Percentiles rank a stretch among this genome's conserved stretches.
phyloP scores from a whole-genome alignment of 2,888 invertebrate species.

The Mantis religiosa region DNA sequence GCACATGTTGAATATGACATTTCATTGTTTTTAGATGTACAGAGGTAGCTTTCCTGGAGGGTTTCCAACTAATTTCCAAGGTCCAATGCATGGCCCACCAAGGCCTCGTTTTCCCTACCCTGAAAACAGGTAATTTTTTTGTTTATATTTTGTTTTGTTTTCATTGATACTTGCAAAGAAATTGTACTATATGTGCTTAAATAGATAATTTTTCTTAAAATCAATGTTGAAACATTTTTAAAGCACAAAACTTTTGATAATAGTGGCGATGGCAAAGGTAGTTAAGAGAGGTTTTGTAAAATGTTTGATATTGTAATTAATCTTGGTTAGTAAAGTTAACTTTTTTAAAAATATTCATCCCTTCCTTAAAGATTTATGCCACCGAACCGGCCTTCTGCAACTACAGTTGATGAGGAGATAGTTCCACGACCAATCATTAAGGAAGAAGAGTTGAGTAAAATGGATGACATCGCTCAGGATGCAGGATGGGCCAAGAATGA shows the following conservation, averaged over 20 bases:
- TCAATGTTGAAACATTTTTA: too few relatives aligned
- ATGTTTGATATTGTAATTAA: too few relatives aligned
- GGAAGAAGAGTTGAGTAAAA: slow-evolving; percentile 86
- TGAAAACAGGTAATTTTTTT: slow-evolving; percentile 32
- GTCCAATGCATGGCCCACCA: slow-evolving; percentile 40
- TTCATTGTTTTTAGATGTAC: slow-evolving; percentile 41
- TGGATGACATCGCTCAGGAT: slow-evolving; percentile 85
- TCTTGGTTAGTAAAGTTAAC: too few relatives aligned
- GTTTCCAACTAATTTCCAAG: slow-evolving; percentile 42
- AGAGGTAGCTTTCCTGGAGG: slow-evolving; percentile 45
- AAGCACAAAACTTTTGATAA: too few relatives aligned
- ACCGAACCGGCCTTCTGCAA: slow-evolving; percentile 13
- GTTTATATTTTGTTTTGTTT: too few relatives aligned
- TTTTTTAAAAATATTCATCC: not conserved
- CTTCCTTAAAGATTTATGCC: slow-evolving; percentile 17
- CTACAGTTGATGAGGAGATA: slow-evolving; percentile 46
- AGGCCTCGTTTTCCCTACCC: slow-evolving; percentile 43
- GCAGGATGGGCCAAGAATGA: slow-evolving; percentile 91
- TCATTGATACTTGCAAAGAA: not conserved
- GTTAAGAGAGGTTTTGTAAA: too few relatives aligned
- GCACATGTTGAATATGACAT: too few relatives aligned
- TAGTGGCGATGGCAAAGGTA: too few relatives aligned
- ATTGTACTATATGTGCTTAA: not conserved
- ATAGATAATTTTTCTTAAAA: too few relatives aligned
- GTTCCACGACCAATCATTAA: slow-evolving; percentile 82